These are phyloP conservation scores for Oreotrochilus melanogaster DNA, from an alignment of 2,113 vertebrate genomes.

Conservation along the genomic window DNA sequence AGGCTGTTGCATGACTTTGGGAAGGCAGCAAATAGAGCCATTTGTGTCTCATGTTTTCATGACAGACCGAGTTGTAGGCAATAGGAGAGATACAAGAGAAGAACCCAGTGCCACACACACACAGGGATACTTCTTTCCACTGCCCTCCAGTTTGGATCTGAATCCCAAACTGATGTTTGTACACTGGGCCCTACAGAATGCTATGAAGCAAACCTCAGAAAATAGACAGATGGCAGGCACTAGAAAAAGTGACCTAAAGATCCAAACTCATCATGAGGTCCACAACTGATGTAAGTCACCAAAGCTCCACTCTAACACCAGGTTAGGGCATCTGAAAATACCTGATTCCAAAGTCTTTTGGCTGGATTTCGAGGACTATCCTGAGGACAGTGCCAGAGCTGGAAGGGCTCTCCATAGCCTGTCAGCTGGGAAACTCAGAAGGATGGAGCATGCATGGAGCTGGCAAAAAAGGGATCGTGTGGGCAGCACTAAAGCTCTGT, in stretches of 20 bases:
- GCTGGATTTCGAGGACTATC: background rate
- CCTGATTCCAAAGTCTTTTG: background rate
- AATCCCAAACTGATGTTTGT: background rate
- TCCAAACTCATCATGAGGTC: background rate
- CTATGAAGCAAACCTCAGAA: background rate
- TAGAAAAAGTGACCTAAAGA: background rate
- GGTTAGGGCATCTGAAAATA: background rate
- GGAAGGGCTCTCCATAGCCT: background rate
- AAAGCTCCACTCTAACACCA: background rate
- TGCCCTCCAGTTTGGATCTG: background rate
- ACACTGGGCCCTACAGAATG: background rate
- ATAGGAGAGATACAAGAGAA: background rate
- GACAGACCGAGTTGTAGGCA: background rate
- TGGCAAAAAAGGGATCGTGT: background rate
- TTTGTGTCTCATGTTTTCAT: background rate
- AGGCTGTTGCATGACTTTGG: constrained; percentile 53
- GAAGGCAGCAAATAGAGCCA: constrained; percentile 11
- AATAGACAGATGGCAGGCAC: background rate
- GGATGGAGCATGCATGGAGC: background rate
- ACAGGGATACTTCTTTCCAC: background rate
- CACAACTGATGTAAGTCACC: background rate
- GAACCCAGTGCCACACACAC: background rate
- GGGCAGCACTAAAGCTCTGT: background rate
- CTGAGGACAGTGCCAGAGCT: background rate
- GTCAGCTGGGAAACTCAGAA: background rate